These are phyloP conservation scores for Odontomyia ornata DNA, from an alignment of 2,888 invertebrate genomes.

Conservation along the genomic window DNA sequence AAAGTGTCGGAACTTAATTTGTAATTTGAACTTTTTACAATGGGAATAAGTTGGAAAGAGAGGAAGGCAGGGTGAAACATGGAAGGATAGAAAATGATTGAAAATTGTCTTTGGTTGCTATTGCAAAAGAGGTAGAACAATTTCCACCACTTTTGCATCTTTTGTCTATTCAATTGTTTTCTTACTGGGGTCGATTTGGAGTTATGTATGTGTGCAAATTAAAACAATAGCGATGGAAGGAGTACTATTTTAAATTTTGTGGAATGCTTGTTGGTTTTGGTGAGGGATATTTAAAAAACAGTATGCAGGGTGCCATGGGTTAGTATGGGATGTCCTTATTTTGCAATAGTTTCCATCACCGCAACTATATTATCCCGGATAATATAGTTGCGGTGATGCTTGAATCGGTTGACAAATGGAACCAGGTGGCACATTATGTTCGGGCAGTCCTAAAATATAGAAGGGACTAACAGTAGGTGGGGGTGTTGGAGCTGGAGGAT, in stretches of 20 bases:
- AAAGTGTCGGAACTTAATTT: conserved; percentile 49
- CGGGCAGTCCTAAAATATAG: too few species aligned
- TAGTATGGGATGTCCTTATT: too few species aligned
- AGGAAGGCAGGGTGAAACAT: background rate
- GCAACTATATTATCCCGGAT: too few species aligned
- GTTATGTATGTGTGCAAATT: conserved; percentile 2
- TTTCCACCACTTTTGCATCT: too few species aligned
- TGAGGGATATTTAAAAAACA: conserved; percentile 4
- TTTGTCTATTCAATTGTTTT: background rate
- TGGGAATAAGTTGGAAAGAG: background rate
- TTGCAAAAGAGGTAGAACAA: background rate
- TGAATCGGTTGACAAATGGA: too few species aligned
- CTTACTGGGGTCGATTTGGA: background rate
- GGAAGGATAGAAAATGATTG: conserved; percentile 1
- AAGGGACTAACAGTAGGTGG: too few species aligned
- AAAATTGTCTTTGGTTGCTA: background rate
- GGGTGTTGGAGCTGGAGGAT: too few species aligned
- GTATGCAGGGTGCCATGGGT: too few species aligned
- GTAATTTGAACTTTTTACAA: conserved; percentile 36
- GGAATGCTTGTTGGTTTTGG: too few species aligned
- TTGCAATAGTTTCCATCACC: too few species aligned
- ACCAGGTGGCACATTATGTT: too few species aligned
- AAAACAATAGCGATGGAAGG: conserved; percentile 9
- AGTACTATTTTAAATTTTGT: background rate
- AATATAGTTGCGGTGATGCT: too few species aligned